These are phyloP conservation scores for Myrmophylax atrothorax DNA, from an alignment of 2,113 vertebrate species.

Conservation along the genomic window DNA sequence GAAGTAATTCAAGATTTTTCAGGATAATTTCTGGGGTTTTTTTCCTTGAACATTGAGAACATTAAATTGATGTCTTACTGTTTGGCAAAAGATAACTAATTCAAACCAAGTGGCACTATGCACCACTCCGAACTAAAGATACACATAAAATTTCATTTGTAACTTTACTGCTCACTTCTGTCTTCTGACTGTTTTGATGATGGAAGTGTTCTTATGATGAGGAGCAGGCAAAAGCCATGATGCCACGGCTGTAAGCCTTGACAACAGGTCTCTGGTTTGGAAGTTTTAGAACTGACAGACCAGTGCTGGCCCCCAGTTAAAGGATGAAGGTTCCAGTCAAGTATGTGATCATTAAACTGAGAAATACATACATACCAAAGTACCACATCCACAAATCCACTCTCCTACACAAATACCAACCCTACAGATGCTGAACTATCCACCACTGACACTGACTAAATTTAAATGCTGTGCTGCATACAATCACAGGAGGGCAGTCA, in stretches of 20 bases:
- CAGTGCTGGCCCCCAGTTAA: neutral
- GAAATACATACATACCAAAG: neutral
- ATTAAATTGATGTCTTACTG: neutral
- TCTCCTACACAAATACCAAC: neutral
- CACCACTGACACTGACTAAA: neutral
- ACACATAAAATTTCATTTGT: neutral
- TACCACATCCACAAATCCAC: neutral
- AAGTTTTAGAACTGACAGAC: neutral
- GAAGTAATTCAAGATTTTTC: slow-evolving; percentile 20
- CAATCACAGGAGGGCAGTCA: neutral
- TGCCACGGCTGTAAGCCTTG: neutral
- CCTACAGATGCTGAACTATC: neutral
- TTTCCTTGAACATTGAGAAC: neutral
- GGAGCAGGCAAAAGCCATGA: neutral
- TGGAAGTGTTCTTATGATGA: neutral
- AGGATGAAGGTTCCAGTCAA: neutral
- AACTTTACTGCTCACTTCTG: neutral
- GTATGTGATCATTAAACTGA: neutral
- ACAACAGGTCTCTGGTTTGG: neutral
- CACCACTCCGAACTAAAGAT: neutral
- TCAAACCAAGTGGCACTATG: neutral
- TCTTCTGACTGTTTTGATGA: neutral
- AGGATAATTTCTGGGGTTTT: neutral
- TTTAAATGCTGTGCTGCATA: neutral
- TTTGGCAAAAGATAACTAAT: neutral